These are phyloP conservation scores for Heteronetta atricapilla DNA, from an alignment of 2,113 vertebrate genomes.

Conservation along the genomic window DNA sequence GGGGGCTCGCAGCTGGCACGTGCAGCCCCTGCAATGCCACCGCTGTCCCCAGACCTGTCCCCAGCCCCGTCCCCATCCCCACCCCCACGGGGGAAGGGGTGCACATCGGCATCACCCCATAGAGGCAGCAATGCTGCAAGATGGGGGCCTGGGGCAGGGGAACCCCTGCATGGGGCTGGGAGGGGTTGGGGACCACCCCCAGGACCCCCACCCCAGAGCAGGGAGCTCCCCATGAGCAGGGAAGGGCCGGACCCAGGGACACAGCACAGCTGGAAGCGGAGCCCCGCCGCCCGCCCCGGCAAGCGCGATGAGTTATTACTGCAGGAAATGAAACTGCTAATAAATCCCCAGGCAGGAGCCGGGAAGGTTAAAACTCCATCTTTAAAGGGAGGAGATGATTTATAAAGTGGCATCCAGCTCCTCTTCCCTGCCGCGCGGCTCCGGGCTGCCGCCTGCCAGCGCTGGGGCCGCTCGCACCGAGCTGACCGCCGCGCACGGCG, in stretches of 20 bases:
- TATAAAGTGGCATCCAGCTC: constrained; percentile 42
- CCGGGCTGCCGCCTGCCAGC: not conserved
- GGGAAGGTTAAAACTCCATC: constrained; percentile 63
- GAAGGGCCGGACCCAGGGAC: not conserved
- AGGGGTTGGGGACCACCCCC: too few relatives aligned
- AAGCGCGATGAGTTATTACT: constrained; percentile 59
- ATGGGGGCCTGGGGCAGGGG: fast-evolving
- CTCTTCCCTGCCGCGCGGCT: not conserved
- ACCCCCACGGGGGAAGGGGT: fast-evolving
- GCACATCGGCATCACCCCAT: fast-evolving
- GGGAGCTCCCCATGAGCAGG: not conserved
- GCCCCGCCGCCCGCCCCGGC: fast-evolving
- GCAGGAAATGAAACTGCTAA: constrained; percentile 62
- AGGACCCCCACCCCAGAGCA: too few relatives aligned
- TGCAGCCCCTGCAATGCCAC: not conserved
- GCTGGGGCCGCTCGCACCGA: fast-evolving
- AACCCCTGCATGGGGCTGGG: not conserved
- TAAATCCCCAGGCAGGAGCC: constrained; percentile 70
- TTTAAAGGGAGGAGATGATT: constrained; percentile 50
- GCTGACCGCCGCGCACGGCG: fast-evolving
- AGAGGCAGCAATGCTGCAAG: not conserved
- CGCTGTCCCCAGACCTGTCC: not conserved
- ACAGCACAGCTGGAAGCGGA: not conserved
- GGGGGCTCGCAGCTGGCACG: fast-evolving
- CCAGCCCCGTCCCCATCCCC: not conserved